A percentile compares a stretch with the other conserved stretches of the same genome.
These are phyloP conservation scores for Hucho hucho DNA, from an alignment of 2,113 vertebrate species.

Conservation along the genomic window DNA sequence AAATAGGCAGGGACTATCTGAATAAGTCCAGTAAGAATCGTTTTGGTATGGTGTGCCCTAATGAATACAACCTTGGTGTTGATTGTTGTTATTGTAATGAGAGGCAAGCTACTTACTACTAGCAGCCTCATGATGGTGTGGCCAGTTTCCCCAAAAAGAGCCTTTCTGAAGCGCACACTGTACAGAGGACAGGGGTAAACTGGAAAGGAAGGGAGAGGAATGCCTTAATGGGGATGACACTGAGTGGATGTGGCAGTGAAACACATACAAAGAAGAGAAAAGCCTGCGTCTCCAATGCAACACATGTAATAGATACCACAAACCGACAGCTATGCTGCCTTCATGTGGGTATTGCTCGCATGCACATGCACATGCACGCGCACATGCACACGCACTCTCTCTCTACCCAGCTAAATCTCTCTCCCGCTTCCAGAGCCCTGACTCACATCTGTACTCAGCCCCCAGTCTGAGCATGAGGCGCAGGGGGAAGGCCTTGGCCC, in stretches of 20 bases:
- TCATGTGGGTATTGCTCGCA: too few relatives aligned
- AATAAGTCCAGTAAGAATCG: too few relatives aligned
- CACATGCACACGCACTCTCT: too few relatives aligned
- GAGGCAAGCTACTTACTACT: conserved; percentile 79
- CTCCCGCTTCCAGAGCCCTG: background rate
- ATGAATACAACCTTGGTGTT: background rate
- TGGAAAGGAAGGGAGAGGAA: conserved; percentile 48
- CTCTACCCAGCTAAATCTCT: background rate
- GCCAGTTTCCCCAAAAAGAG: conserved; percentile 89
- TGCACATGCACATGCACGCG: too few relatives aligned
- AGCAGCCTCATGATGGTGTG: conserved; percentile 92
- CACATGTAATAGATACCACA: too few relatives aligned
- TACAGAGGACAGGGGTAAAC: conserved; percentile 86
- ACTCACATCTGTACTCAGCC: conserved; percentile 88
- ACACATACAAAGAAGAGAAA: too few relatives aligned
- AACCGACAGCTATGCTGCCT: too few relatives aligned
- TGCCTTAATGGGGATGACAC: too few relatives aligned
- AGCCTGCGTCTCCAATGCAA: too few relatives aligned
- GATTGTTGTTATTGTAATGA: background rate
- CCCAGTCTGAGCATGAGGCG: conserved; percentile 91
- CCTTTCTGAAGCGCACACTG: conserved; percentile 84
- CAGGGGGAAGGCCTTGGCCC: conserved; percentile 92
- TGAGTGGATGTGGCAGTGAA: too few relatives aligned
- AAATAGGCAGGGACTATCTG: too few relatives aligned
- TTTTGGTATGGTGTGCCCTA: too few relatives aligned